phyloP scores from a whole-genome alignment of 2,888 invertebrate genomes.

The Lymantria dispar region DNA sequence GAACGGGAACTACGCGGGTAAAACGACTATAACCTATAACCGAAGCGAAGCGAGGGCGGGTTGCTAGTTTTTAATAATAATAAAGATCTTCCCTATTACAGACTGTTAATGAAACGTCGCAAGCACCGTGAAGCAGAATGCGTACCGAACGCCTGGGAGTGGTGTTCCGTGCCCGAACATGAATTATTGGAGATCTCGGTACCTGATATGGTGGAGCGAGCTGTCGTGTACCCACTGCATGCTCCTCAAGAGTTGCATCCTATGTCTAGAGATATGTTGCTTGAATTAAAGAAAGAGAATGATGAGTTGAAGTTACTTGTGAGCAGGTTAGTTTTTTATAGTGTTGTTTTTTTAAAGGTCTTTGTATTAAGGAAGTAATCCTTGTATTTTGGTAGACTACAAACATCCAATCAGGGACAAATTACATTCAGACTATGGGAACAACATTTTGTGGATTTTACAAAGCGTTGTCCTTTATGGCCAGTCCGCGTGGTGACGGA shows the following conservation, averaged over 20 bases:
- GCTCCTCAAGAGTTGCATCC: conserved; percentile 58
- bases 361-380: too few relatives aligned
- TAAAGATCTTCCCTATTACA: conserved; percentile 14
- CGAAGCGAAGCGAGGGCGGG: too few relatives aligned
- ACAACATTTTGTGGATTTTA: too few relatives aligned
- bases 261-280: conserved; percentile 41
- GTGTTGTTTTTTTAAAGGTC: too few relatives aligned
- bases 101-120: conserved; percentile 59
- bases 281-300: conserved; percentile 50
- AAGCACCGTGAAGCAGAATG: conserved; percentile 49
- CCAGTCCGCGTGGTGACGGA: too few relatives aligned
- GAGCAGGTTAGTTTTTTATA: conserved; percentile 41
- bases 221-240: conserved; percentile 66
- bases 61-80: too few relatives aligned
- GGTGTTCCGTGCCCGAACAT: conserved; percentile 56
- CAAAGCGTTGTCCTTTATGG: too few relatives aligned
- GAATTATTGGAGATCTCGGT: conserved; percentile 61
- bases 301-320: conserved; percentile 55
- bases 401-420: too few relatives aligned
- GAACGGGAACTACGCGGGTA: too few relatives aligned
- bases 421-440: too few relatives aligned
- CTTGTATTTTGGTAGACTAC: too few relatives aligned
- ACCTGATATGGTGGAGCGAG: conserved; percentile 54
- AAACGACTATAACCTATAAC: too few relatives aligned
- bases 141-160: conserved; percentile 63